Base-by-base conservation (phyloP, 2,888 invertebrate species). In the Drosophila differens region DNA sequence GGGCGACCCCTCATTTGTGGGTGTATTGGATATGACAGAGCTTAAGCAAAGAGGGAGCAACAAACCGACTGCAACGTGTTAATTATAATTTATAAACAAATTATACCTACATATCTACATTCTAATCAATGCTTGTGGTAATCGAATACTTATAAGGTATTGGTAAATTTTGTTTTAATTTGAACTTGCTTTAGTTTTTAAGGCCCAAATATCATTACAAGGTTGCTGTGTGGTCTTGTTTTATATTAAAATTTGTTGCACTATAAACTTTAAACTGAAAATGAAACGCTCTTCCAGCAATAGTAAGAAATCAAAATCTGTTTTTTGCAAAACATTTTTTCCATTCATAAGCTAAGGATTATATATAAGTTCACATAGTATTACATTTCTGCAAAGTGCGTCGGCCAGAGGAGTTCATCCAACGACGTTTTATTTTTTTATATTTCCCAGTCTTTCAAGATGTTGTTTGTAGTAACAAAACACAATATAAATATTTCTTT, bases 161-260 rank as follows among this genome's bases (percentile, higher is more conserved):
- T 25, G 47, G 22, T 16, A 4, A 25, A 47, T 28, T 44, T 58
- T 33, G 16, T n/a, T 51, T n/a, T 44, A 33, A 47, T 25, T 9
- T 47, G 2, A 25, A 16, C 16, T 52, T 47, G 33, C 58, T 53
- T 44, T 60, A 30, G 60, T 57, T 52, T 64, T 32, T 30, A 73
- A 32, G 69, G 69, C 67, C 65, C 75, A 77, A 77, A 74, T 75
- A 71, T 44, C 65, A 67, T 60, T 68, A 72, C 72, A 72, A 62
- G 30, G 41, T 58, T 64, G 25, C 25, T 35, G 28, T 14, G 14
- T 10, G 41, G n/a, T 44, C 14, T 14, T 47, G 22, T 14, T 6
- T 47, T 22, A 22, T 47, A 22, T 47, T 22, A 1, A 14, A 22
- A 22, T 22, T 47, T 22, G 22, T 44, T 6, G 3, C 44, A 44